A percentile compares a stretch with the other conserved stretches of the same genome.
These are phyloP conservation scores for Glaucidium brasilianum DNA, from an alignment of 2,113 vertebrate genomes.

Conservation along the genomic window DNA sequence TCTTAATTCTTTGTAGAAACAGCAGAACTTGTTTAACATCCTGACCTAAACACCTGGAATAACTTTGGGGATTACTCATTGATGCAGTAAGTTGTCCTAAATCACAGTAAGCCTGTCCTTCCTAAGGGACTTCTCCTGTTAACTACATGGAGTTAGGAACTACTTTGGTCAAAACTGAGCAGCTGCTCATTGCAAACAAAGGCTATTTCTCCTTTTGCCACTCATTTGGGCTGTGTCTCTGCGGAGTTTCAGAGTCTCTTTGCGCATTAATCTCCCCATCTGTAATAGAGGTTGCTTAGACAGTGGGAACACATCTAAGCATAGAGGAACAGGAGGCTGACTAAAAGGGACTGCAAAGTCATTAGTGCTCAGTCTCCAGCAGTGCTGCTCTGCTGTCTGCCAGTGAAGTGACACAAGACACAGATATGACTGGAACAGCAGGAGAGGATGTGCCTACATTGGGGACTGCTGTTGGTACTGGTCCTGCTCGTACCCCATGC, in stretches of 20 bases:
- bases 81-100: not conserved
- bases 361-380: not conserved
- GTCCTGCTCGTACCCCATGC: fast-evolving
- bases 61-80: not conserved
- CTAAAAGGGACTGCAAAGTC: not conserved
- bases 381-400: not conserved
- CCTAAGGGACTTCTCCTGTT: not conserved
- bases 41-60: not conserved
- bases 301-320: not conserved
- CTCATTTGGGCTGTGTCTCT: not conserved
- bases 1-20: not conserved
- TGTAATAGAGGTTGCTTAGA: not conserved
- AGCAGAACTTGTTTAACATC: not conserved
- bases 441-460: not conserved
- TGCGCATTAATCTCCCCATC: not conserved
- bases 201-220: not conserved
- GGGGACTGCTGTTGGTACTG: not conserved
- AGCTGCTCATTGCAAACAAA: not conserved
- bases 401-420: not conserved
- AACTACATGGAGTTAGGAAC: not conserved
- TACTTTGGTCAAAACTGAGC: not conserved
- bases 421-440: not conserved
- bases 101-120: not conserved
- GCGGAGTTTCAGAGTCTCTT: not conserved
- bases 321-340: not conserved